A percentile compares a stretch with the other conserved stretches of the same genome.
Evolutionary conservation across 1,140 invertebrate species (phyloP).

Genomic region (Dreissena polymorpha): DNA sequence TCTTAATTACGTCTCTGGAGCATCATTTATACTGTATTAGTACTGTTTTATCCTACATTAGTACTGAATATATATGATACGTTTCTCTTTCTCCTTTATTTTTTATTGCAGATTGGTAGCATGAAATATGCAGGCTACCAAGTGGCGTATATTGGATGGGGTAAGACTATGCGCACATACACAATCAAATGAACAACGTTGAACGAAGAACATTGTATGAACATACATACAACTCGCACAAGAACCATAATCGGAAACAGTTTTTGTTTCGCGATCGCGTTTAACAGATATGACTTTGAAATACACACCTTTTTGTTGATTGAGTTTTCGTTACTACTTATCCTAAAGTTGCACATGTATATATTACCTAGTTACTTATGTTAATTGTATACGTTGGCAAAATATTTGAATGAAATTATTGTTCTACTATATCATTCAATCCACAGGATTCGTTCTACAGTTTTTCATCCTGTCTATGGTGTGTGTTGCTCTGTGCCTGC

Average conservation of each 20-base stretch:
- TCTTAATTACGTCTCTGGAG: not conserved
- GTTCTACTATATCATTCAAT: not conserved
- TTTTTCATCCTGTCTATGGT: conserved; percentile 51
- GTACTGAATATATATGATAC: too few species aligned
- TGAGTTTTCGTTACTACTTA: too few species aligned
- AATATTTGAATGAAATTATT: not conserved
- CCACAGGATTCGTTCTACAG: conserved; percentile 58
- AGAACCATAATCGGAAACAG: too few species aligned
- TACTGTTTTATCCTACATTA: too few species aligned
- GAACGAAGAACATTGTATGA: too few species aligned
- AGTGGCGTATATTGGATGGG: conserved; percentile 69
- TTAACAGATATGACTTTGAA: too few species aligned
- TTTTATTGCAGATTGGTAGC: conserved; percentile 61
- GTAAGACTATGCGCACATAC: conserved; percentile 56
- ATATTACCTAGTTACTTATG: too few species aligned
- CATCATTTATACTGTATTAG: not conserved
- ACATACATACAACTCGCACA: too few species aligned
- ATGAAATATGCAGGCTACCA: conserved; percentile 69
- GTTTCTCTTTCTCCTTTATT: not conserved
- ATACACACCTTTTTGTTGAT: not conserved
- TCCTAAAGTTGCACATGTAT: not conserved
- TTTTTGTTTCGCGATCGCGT: too few species aligned
- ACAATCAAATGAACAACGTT: too few species aligned
- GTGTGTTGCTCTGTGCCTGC: conserved; percentile 15
- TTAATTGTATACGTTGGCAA: not conserved